These are phyloP conservation scores for Laterallus jamaicensis DNA, from an alignment of 2,113 vertebrate genomes.

Conservation along the genomic window DNA sequence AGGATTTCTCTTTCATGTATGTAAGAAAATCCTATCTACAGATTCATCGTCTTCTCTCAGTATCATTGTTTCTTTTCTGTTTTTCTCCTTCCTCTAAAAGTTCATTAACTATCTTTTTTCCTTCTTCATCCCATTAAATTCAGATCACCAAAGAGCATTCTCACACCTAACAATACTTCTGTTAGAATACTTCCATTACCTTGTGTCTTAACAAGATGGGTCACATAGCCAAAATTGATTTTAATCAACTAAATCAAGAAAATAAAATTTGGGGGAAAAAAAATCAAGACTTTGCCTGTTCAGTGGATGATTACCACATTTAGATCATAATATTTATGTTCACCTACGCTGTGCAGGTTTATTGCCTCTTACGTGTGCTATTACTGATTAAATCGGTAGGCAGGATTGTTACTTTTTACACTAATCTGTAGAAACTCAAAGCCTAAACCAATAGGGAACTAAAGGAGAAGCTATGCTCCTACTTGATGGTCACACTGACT, in stretches of 20 bases:
- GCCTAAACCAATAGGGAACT: background rate
- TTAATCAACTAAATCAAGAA: slow-evolving; percentile 12
- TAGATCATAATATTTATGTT: slow-evolving; percentile 36
- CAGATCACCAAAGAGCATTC: background rate
- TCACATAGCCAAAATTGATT: background rate
- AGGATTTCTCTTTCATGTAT: background rate
- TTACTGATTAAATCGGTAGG: background rate
- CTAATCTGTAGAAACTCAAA: background rate
- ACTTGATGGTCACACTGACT: background rate
- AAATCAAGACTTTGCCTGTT: background rate
- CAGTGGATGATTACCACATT: slow-evolving; percentile 5
- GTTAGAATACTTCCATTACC: slow-evolving; percentile 6
- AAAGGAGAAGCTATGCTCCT: background rate
- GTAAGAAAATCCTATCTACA: background rate
- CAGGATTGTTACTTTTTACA: slow-evolving; percentile 31
- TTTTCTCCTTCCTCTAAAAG: background rate
- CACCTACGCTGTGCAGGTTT: slow-evolving; percentile 4
- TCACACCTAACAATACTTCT: background rate
- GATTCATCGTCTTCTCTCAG: background rate
- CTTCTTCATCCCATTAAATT: background rate
- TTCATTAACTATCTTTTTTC: background rate
- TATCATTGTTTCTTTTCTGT: background rate
- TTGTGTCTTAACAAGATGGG: slow-evolving; percentile 15
- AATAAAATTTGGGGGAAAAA: background rate
- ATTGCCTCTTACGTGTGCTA: background rate